Percentiles rank a stretch among this genome's conserved stretches.
phyloP scores from a whole-genome alignment of 2,888 invertebrate species.

The Carcina quercana region DNA sequence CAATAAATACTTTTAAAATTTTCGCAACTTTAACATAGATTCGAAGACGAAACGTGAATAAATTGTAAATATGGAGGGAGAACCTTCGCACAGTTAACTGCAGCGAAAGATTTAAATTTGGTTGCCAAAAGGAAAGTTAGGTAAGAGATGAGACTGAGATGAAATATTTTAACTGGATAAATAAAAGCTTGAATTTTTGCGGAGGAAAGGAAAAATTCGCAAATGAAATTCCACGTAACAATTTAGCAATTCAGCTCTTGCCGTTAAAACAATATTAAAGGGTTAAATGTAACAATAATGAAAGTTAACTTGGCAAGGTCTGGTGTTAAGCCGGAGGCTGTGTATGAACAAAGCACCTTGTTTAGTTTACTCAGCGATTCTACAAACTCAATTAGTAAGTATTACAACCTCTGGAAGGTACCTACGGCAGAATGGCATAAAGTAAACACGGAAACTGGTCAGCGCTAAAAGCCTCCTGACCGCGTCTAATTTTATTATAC shows the following conservation, averaged over 20 bases:
- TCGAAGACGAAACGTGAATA: slow-evolving; percentile 38
- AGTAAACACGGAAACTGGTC: slow-evolving; percentile 24
- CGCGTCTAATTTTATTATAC: slow-evolving; percentile 22
- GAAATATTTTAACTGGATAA: slow-evolving; percentile 9
- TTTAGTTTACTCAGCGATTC: slow-evolving; percentile 50
- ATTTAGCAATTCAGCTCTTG: slow-evolving; percentile 4
- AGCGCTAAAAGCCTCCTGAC: slow-evolving; percentile 24
- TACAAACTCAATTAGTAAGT: slow-evolving; percentile 55
- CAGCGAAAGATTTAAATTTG: slow-evolving; percentile 13
- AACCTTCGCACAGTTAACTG: slow-evolving; percentile 29
- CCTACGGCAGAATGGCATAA: slow-evolving; percentile 34
- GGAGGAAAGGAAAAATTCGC: too few relatives aligned
- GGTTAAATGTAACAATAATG: slow-evolving; percentile 36
- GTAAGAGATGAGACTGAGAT: slow-evolving; percentile 5
- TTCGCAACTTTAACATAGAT: slow-evolving; percentile 33
- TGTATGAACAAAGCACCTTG: slow-evolving; percentile 48
- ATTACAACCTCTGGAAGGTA: slow-evolving; percentile 45
- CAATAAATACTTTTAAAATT: slow-evolving; percentile 33
- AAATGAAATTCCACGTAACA: too few relatives aligned
- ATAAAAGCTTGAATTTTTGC: slow-evolving; percentile 4
- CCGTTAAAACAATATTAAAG: slow-evolving; percentile 31
- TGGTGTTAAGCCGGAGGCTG: slow-evolving; percentile 40
- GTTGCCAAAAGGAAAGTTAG: slow-evolving; percentile 11
- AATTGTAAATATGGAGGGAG: slow-evolving; percentile 34
- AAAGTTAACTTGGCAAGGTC: slow-evolving; percentile 32